Conservation (phyloP, 2,888 invertebrate genomes). For the Drosophila algonquin region DNA sequence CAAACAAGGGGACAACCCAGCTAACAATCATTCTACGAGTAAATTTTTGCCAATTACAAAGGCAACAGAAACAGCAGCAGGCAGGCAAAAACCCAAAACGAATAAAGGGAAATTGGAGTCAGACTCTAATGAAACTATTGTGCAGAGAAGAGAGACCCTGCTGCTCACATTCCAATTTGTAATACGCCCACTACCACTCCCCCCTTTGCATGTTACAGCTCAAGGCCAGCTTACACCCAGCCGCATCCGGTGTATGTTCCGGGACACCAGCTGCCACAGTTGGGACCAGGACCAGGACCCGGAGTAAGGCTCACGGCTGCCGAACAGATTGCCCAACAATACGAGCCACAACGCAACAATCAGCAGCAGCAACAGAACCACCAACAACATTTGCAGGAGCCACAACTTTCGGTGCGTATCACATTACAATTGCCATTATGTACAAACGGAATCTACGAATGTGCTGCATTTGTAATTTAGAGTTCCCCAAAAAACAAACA, state of each 20-base stretch:
- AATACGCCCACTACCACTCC: slow-evolving; percentile 3
- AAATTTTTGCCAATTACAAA: slow-evolving; percentile 40
- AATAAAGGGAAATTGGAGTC: slow-evolving; percentile 22
- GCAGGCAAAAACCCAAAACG: background rate
- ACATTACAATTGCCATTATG: slow-evolving; percentile 13
- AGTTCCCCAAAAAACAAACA: slow-evolving; percentile 3
- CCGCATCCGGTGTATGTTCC: slow-evolving; percentile 77
- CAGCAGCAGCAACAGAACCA: slow-evolving; percentile 56
- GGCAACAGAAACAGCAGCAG: background rate
- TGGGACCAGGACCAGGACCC: slow-evolving; percentile 10
- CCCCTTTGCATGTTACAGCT: slow-evolving; percentile 49
- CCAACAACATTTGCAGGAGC: slow-evolving; percentile 48
- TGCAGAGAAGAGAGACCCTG: background rate
- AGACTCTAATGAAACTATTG: slow-evolving; percentile 15
- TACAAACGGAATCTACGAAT: slow-evolving; percentile 9
- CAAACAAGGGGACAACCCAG: slow-evolving; percentile 1
- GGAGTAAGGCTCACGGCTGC: slow-evolving; percentile 51
- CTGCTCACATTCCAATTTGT: background rate
- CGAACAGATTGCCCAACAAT: slow-evolving; percentile 82
- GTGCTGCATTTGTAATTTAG: slow-evolving; percentile 20
- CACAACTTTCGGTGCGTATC: slow-evolving; percentile 69
- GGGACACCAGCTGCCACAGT: slow-evolving; percentile 40
- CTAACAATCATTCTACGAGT: background rate
- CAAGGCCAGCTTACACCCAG: slow-evolving; percentile 58
- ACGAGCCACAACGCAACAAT: slow-evolving; percentile 78